phyloP scores from a whole-genome alignment of 2,888 invertebrate genomes.

The Oligia strigilis region DNA sequence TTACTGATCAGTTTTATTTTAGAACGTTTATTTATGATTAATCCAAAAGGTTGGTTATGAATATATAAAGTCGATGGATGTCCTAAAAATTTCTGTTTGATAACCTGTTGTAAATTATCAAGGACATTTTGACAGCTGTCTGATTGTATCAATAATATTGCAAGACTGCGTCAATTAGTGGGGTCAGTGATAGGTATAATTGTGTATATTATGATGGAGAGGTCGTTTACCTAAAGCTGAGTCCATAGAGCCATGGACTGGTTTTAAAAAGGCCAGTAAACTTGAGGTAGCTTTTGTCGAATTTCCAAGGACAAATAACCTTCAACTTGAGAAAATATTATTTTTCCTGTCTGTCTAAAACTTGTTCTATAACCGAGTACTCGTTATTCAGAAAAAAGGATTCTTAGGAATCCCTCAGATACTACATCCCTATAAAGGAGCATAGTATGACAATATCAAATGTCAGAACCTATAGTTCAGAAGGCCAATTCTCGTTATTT shows the following conservation, averaged over 20 bases:
- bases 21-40: slow-evolving; percentile 4
- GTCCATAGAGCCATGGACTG: neutral
- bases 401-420: neutral
- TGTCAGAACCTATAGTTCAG: neutral
- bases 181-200: neutral
- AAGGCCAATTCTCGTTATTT: too few relatives aligned
- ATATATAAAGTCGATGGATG: neutral
- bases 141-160: neutral
- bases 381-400: neutral
- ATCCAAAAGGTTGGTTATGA: slow-evolving; percentile 15
- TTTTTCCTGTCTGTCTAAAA: neutral
- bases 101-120: slow-evolving; percentile 12
- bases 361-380: neutral
- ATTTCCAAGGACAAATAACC: neutral
- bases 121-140: slow-evolving; percentile 17
- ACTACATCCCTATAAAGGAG: too few relatives aligned
- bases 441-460: too few relatives aligned
- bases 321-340: neutral
- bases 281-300: neutral
- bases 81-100: neutral
- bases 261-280: neutral
- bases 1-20: slow-evolving; percentile 20
- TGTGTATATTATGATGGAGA: neutral
- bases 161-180: neutral
- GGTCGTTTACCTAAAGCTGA: neutral